Evolutionary conservation across 2,113 vertebrate genomes (phyloP).

Genomic region (Mugil cephalus): DNA sequence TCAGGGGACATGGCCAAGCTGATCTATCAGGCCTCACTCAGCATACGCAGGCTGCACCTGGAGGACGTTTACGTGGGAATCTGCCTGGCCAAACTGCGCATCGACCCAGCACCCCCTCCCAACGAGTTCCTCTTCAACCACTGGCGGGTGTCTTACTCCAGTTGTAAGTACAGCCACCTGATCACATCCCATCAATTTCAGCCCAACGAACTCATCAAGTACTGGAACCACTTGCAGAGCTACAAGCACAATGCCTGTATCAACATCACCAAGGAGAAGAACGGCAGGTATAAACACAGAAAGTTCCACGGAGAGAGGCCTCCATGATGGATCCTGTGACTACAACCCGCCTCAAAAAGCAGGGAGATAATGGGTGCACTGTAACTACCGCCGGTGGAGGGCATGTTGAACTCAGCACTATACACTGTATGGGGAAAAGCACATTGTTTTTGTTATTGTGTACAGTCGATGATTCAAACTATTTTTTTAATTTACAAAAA

Average conservation of each 20-base stretch:
- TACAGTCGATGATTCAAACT: constrained; percentile 81
- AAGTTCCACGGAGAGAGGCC: constrained; percentile 88
- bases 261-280: constrained; percentile 93
- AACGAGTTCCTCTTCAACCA: constrained; percentile 98
- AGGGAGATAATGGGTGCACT: neutral
- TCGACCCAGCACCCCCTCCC: constrained; percentile 94
- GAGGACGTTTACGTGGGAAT: constrained; percentile 99
- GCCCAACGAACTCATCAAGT: constrained; percentile 94
- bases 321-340: constrained; percentile 58
- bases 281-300: constrained; percentile 89
- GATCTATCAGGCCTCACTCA: constrained; percentile 94
- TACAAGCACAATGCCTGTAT: constrained; percentile 98
- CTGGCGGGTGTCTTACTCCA: constrained; percentile 97
- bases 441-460: constrained; percentile 85
- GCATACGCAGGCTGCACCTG: constrained; percentile 94
- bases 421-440: constrained; percentile 77
- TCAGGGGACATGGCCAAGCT: constrained; percentile 96
- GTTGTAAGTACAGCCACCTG: constrained; percentile 98
- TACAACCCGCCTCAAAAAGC: constrained; percentile 1
- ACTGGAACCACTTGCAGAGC: constrained; percentile 98
- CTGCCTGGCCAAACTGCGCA: constrained; percentile 94
- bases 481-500: constrained; percentile 82
- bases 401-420: constrained; percentile 72
- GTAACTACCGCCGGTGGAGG: constrained; percentile 35
- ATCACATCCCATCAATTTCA: constrained; percentile 99